phyloP scores from a whole-genome alignment of 2,888 invertebrate genomes.

The Leptopilina drosophilae region DNA sequence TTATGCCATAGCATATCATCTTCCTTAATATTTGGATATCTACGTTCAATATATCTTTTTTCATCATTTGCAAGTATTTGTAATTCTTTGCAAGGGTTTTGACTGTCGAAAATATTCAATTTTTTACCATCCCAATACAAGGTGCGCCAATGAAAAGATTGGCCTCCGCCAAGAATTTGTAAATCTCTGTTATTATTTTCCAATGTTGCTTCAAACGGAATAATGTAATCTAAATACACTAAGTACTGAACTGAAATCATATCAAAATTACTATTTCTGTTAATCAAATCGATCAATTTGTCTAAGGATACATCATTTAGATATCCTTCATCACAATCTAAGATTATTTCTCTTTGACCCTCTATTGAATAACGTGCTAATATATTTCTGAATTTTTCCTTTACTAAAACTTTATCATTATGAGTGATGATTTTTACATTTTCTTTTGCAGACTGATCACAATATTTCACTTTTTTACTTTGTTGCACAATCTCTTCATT shows the following conservation, averaged over 20 bases:
- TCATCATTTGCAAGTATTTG: not conserved
- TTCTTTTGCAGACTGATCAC: no score
- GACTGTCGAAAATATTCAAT: not conserved
- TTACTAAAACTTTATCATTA: not conserved
- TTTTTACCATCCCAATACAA: not conserved
- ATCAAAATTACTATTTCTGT: not conserved
- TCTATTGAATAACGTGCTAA: no score
- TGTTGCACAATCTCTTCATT: no score
- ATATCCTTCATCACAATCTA: no score
- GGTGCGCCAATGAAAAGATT: not conserved
- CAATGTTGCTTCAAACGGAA: not conserved
- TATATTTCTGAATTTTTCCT: not conserved
- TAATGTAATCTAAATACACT: not conserved
- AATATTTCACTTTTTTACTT: no score
- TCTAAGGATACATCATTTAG: not conserved
- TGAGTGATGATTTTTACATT: not conserved
- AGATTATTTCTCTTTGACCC: no score
- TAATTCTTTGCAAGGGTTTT: not conserved
- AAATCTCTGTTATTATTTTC: not conserved
- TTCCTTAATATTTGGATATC: not conserved
- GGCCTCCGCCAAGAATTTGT: constrained; percentile 1
- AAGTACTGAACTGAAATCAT: not conserved
- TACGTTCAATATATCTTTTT: not conserved
- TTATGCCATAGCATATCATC: no score
- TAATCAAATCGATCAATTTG: not conserved